Evolutionary conservation across 2,113 vertebrate species (phyloP).

Genomic region (Dunckerocampus dactyliophorus): DNA sequence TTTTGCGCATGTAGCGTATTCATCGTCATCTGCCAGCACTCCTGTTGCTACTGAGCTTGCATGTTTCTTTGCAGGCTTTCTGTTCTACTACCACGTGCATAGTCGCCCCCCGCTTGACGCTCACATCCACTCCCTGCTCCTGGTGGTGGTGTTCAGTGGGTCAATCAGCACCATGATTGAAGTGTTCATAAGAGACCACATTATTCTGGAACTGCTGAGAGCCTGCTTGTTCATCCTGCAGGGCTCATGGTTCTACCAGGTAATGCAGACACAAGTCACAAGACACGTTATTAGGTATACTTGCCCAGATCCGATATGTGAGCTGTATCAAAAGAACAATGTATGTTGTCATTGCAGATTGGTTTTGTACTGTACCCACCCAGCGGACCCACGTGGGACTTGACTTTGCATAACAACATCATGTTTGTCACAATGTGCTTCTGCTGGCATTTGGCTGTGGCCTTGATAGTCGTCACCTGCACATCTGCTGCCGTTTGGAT

Average conservation of each 20-base stretch:
- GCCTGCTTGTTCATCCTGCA: constrained; percentile 81
- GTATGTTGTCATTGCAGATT: constrained; percentile 71
- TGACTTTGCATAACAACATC: constrained; percentile 74
- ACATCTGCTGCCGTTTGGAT: constrained; percentile 70
- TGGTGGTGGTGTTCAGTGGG: constrained; percentile 74
- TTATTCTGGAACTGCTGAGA: constrained; percentile 81
- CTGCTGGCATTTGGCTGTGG: constrained; percentile 86
- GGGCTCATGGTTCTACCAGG: constrained; percentile 97
- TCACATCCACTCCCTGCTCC: constrained; percentile 87
- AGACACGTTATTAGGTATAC: too few relatives aligned
- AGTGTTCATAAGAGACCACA: constrained; percentile 77
- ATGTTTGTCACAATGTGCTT: constrained; percentile 98
- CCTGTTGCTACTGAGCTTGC: not conserved
- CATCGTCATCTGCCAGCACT: not conserved
- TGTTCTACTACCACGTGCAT: constrained; percentile 88
- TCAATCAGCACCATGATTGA: constrained; percentile 72
- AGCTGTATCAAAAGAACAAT: not conserved
- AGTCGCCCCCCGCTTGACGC: constrained; percentile 79
- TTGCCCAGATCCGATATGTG: not conserved
- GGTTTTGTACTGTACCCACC: constrained; percentile 87
- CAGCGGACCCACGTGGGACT: constrained; percentile 77
- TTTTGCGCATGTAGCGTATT: too few relatives aligned
- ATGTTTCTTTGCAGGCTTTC: constrained; percentile 61
- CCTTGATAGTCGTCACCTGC: constrained; percentile 65
- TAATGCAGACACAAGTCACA: constrained; percentile 39